These are phyloP conservation scores for Trematocara unimaculatum DNA, from an alignment of 2,113 vertebrate genomes.

Conservation along the genomic window DNA sequence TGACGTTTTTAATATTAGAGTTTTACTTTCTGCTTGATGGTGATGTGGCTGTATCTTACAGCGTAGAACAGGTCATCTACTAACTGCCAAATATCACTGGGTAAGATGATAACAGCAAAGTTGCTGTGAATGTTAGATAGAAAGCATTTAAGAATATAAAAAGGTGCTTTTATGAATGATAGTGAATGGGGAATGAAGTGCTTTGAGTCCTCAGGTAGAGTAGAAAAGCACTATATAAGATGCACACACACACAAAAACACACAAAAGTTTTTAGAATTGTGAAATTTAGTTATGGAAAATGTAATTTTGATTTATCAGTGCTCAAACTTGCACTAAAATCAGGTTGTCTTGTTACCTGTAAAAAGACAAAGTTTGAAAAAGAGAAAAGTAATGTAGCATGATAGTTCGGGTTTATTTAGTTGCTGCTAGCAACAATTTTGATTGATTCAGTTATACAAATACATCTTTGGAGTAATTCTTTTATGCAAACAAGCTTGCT, in stretches of 20 bases:
- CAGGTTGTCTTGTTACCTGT: not conserved
- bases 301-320: not conserved
- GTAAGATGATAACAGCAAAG: not conserved
- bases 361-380: not conserved
- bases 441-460: not conserved
- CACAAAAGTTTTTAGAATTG: not conserved
- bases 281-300: not conserved
- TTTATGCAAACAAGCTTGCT: not conserved
- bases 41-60: not conserved
- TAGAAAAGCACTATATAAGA: not conserved
- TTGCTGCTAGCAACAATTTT: not conserved
- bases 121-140: not conserved
- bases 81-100: not conserved
- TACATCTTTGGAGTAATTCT: not conserved
- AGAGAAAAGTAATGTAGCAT: not conserved
- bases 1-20: accelerated
- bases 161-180: not conserved
- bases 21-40: not conserved
- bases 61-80: not conserved
- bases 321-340: not conserved
- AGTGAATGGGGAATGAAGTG: not conserved
- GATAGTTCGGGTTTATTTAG: not conserved
- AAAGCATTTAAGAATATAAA: not conserved
- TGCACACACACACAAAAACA: not conserved
- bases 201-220: not conserved